A percentile compares a stretch with the other conserved stretches of the same genome.
Conservation (phyloP, 2,888 invertebrate genomes). For the Ligdia adustata region DNA sequence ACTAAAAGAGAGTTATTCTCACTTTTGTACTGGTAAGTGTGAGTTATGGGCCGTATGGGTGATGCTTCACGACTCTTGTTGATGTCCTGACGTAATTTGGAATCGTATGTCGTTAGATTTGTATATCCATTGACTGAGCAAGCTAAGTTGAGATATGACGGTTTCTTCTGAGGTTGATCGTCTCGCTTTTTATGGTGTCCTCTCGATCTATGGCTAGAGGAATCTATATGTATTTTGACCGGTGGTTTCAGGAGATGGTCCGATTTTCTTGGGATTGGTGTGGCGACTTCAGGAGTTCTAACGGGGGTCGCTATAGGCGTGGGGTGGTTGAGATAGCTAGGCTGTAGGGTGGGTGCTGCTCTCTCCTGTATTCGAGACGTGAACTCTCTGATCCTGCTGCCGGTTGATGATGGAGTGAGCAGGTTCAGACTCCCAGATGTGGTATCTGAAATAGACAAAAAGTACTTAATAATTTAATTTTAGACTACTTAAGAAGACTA, state of each 20-base stretch:
- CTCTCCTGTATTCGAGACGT: conserved; percentile 85
- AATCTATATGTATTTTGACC: conserved; percentile 67
- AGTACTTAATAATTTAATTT: no score
- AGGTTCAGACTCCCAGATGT: conserved; percentile 86
- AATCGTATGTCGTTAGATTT: conserved; percentile 93
- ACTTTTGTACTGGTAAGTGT: conserved; percentile 73
- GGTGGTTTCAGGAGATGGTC: conserved; percentile 74
- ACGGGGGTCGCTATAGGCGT: conserved; percentile 62
- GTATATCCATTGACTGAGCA: conserved; percentile 96
- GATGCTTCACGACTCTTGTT: conserved; percentile 89
- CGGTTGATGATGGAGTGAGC: conserved; percentile 85
- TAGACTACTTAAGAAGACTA: no score
- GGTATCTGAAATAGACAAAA: conserved; percentile 68
- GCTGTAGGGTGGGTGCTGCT: conserved; percentile 61
- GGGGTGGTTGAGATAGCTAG: conserved; percentile 50
- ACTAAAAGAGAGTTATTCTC: conserved; percentile 74
- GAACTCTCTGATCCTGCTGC: conserved; percentile 82
- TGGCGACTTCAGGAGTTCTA: conserved; percentile 57
- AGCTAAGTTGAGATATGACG: conserved; percentile 94
- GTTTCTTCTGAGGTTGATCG: conserved; percentile 86
- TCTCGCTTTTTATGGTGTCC: conserved; percentile 70
- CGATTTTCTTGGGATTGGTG: conserved; percentile 59
- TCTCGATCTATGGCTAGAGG: conserved; percentile 67
- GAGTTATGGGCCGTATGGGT: conserved; percentile 86
- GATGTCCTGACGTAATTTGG: conserved; percentile 89